Evolutionary conservation across 2,797 vertebrate genomes (phyloP).

Genomic region (Sebastes cheni): DNA sequence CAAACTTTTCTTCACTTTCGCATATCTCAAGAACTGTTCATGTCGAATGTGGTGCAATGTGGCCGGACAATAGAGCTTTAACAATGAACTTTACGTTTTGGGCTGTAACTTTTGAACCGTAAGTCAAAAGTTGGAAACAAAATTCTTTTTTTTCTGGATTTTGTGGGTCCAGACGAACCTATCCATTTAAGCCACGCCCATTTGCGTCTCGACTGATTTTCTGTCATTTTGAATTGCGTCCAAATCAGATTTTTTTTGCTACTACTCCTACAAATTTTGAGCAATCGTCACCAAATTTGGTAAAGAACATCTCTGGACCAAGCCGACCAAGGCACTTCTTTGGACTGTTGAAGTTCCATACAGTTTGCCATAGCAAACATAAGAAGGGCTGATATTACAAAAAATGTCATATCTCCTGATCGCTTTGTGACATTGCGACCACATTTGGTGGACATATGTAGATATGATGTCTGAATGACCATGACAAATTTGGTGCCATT

Average conservation of each 20-base stretch:
- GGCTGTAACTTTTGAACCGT: not conserved
- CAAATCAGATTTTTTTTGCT: no score
- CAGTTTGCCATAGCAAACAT: not conserved
- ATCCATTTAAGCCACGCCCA: not conserved
- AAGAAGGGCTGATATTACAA: not conserved
- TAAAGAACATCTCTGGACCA: not conserved
- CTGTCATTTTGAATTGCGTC: no score
- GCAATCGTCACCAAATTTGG: no score
- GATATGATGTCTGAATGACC: not conserved
- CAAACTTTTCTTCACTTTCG: no score
- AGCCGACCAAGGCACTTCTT: not conserved
- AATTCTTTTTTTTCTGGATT: not conserved
- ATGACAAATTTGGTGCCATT: not conserved
- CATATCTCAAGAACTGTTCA: no score
- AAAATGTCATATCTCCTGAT: not conserved
- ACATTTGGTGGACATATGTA: not conserved
- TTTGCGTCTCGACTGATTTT: no score
- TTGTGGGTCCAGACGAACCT: not conserved
- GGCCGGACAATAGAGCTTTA: no score
- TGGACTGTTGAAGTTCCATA: not conserved
- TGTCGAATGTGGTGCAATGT: no score
- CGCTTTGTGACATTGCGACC: not conserved
- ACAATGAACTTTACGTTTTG: not conserved
- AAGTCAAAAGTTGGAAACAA: not conserved
- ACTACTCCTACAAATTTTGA: no score